Percentiles rank a stretch among this genome's conserved stretches.
phyloP scores from a whole-genome alignment of 2,797 vertebrate species.

The Loriculus beryllinus region DNA sequence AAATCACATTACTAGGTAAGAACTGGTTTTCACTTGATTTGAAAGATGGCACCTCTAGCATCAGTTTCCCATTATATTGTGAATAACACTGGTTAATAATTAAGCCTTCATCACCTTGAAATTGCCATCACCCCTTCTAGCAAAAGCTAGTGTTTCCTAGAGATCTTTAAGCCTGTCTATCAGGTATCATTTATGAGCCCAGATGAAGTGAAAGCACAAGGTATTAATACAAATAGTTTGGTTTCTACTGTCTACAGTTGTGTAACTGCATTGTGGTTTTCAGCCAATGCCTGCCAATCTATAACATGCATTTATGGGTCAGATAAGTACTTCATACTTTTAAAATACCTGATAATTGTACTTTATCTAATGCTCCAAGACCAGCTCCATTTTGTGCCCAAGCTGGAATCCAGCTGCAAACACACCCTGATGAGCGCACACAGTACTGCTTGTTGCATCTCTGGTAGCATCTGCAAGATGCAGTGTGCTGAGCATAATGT shows the following conservation, averaged over 20 bases:
- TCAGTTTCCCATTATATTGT: neutral
- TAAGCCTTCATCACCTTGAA: neutral
- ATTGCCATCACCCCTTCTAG: neutral
- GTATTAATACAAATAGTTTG: neutral
- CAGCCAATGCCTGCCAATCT: neutral
- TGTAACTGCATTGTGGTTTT: neutral
- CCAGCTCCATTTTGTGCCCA: neutral
- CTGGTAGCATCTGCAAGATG: neutral
- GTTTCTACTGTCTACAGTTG: neutral
- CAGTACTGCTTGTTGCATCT: neutral
- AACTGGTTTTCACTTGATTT: neutral
- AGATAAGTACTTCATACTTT: neutral
- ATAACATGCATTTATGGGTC: neutral
- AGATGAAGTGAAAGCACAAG: neutral
- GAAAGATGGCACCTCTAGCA: neutral
- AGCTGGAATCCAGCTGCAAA: neutral
- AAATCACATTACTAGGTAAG: neutral
- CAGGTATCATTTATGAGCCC: neutral
- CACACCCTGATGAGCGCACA: fast-evolving
- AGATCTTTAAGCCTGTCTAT: neutral
- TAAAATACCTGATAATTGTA: neutral
- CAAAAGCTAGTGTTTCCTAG: neutral
- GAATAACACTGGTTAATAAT: neutral
- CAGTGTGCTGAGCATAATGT: fast-evolving
- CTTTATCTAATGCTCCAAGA: neutral